Evolutionary conservation across 1,140 invertebrate genomes (phyloP), one percentile per base, ranked within the genome.

Genomic region (Drosophila sucinea): DNA sequence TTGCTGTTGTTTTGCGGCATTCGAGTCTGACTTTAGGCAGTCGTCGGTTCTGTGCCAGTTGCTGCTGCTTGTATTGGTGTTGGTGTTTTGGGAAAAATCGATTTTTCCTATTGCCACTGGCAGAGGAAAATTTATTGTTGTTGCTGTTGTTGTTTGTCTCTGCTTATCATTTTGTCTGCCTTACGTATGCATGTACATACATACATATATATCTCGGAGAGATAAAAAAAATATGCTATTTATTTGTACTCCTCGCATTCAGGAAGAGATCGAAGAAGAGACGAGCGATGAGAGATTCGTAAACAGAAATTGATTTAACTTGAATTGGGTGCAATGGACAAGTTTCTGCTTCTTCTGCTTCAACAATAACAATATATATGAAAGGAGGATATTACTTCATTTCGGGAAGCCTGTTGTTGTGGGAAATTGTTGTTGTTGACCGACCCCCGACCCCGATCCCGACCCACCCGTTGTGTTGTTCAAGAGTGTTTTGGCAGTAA

Each of bases 71-170:
- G 44, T 25, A 25, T 27, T 51, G 23, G 44, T 51, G 23, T 51
- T 51, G 23, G 44, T 27, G 44, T 51, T 17, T 41, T 3, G 61
- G 79, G 80, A 83, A 83, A 83, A 83, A 83, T 83, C 80, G 80
- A 83, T 83, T 83, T 76, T 33, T 40, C 35, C 57, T 65, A 58
- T 41, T 67, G 57, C 64, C 75, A 56, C 23, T 70, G 47, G 44
- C 60, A 41, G 70, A 61, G 35, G 66, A 33, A 70, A 47, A 66
- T 60, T 73, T 69, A 44, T 25, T 51, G 60, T 67, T 75, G 17
- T 17, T 17, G n/a, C n/a, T n/a, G 77, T 64, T 17, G 17, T 61
- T 66, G 77, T 30, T 68, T 60, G 72, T 51, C 74, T 67, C 56
- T 66, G 11, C 60, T 70, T 65, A 63, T 80, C 82, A 83, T 83